Evolutionary conservation across 2,797 vertebrate genomes (phyloP), one percentile per base, ranked within the genome.

Genomic region (Chrysocyon brachyurus): DNA sequence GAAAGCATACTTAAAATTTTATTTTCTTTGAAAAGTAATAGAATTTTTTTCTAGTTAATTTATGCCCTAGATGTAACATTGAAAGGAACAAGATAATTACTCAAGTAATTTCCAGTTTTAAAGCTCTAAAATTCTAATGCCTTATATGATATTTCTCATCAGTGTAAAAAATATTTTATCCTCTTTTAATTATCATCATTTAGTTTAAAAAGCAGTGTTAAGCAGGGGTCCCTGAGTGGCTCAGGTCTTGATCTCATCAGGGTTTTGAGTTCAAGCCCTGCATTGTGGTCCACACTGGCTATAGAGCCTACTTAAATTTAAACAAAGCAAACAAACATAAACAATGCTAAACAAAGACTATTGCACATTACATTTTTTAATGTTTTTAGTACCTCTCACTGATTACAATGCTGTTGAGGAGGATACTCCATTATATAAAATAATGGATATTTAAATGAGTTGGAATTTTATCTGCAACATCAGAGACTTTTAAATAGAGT

Each of bases 1-100:
- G 36, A 87, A 68, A 78, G 22, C 54, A 63, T 70, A 57, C 49
- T 81, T 83, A 85, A 85, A 46, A 16, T 84, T 92, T 92, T 21
- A 75, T 70, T 89, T 82, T 94, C 54, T 90, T 91, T 73, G 2
- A 28, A 84, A 93, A 14, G 91, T 14, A 81, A 95, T 40, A 85
- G 22, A 95, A 52, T 83, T 33, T 61, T 90, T 88, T 63, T 40
- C n/a, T 75, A 4, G 14, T 86, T 82, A 92, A 59, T 83, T 87
- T 86, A 72, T 49, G 59, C 24, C 72, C 22, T 73, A 36, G 46
- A 12, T 66, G 9, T 36, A 95, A 57, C 54, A 11, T 79, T 21
- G 59, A 57, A 87, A 94, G 40, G 12, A 82, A 91, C 8, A 68
- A 24, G 10, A 12, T 73, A 21, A 86, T 66, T 89, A 57, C 33